Evolutionary conservation across 2,888 invertebrate species (phyloP).

Genomic region (Cecidostiba fungosa): DNA sequence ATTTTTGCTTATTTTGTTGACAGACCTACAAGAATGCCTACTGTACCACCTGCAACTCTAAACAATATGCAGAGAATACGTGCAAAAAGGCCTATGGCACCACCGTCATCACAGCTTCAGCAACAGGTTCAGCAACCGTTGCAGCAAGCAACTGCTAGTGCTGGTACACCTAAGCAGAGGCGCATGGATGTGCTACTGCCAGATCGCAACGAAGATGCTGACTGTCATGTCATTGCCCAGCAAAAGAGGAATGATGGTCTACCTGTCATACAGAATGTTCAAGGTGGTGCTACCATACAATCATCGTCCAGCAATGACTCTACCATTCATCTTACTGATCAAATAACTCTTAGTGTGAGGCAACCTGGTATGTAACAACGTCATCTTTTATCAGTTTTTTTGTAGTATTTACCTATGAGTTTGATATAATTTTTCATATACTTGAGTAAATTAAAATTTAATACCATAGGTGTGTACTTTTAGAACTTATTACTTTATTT

Average conservation of each 20-base stretch:
- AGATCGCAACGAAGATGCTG: conserved; percentile 87
- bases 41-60: conserved; percentile 66
- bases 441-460: neutral
- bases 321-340: conserved; percentile 86
- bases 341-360: conserved; percentile 86
- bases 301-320: conserved; percentile 79
- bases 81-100: conserved; percentile 75
- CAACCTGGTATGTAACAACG: conserved; percentile 75
- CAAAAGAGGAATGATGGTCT: conserved; percentile 87
- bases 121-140: conserved; percentile 67
- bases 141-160: conserved; percentile 68
- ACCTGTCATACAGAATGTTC: conserved; percentile 88
- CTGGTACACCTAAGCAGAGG: conserved; percentile 77
- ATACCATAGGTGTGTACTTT: neutral
- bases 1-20: conserved; percentile 18
- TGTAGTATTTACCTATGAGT: neutral
- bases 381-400: neutral
- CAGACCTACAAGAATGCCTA: conserved; percentile 72
- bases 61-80: conserved; percentile 74
- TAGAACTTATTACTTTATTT: neutral
- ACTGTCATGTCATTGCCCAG: conserved; percentile 88
- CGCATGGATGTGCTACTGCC: conserved; percentile 86
- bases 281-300: conserved; percentile 82
- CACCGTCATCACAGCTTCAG: conserved; percentile 67
- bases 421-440: neutral